Percentiles rank a stretch among this genome's conserved stretches.
Evolutionary conservation across 1,140 invertebrate species (phyloP).

Genomic region (Brachionus rotundiformis): DNA sequence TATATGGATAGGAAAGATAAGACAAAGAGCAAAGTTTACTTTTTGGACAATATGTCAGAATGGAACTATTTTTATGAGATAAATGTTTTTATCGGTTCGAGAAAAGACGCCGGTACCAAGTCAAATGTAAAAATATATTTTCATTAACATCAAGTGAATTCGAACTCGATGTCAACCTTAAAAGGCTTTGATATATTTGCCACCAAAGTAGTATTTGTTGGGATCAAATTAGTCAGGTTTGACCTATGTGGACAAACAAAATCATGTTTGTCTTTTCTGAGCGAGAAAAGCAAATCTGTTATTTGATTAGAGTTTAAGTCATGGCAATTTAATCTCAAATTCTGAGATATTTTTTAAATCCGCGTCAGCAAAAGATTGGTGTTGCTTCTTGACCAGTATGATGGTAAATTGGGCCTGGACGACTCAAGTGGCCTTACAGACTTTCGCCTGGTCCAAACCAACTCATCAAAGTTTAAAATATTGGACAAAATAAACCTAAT

Average conservation of each 20-base stretch:
- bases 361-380: background rate
- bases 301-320: background rate
- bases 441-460: background rate
- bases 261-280: background rate
- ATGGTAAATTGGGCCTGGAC: background rate
- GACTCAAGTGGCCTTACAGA: background rate
- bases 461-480: background rate
- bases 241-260: background rate
- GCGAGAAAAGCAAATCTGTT: background rate
- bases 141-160: background rate
- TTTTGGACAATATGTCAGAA: too few species aligned
- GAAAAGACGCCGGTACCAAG: too few species aligned
- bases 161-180: background rate
- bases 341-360: background rate
- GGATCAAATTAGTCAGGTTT: background rate
- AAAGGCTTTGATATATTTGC: background rate
- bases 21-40: too few species aligned
- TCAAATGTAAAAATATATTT: too few species aligned
- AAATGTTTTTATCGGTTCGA: too few species aligned
- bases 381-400: background rate
- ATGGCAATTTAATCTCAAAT: background rate
- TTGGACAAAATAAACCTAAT: background rate
- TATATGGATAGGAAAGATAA: too few species aligned
- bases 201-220: background rate
- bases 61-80: too few species aligned